A percentile compares a stretch with the other conserved stretches of the same genome.
These are phyloP conservation scores for Mactra quadrangularis DNA, from an alignment of 1,140 invertebrate genomes.

Conservation along the genomic window DNA sequence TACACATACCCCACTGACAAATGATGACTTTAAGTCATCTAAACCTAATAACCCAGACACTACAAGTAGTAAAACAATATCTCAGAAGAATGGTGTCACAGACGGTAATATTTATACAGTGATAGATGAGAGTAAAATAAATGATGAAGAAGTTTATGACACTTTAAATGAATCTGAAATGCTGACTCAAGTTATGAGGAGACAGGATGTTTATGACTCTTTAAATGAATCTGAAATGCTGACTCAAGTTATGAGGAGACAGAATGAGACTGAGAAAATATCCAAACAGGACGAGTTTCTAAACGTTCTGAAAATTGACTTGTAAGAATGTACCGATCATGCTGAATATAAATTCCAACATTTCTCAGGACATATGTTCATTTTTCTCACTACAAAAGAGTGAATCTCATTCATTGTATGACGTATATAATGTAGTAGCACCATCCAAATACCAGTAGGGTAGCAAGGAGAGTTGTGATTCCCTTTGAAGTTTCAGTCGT, in stretches of 20 bases:
- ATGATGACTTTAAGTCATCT: background rate
- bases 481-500: too few relatives aligned
- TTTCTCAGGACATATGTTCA: too few relatives aligned
- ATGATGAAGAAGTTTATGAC: slow-evolving; percentile 34
- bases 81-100: background rate
- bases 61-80: background rate
- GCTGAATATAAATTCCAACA: too few relatives aligned
- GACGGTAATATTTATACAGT: slow-evolving; percentile 14
- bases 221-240: slow-evolving; percentile 34
- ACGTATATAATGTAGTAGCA: too few relatives aligned
- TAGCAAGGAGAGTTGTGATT: too few relatives aligned
- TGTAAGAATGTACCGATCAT: too few relatives aligned
- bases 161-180: slow-evolving; percentile 33
- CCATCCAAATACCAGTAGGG: too few relatives aligned
- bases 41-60: background rate
- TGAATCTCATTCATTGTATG: too few relatives aligned
- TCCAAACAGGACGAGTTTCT: too few relatives aligned
- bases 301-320: too few relatives aligned
- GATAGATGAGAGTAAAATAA: slow-evolving; percentile 33
- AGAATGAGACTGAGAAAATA: too few relatives aligned
- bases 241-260: slow-evolving; percentile 4
- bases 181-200: slow-evolving; percentile 7
- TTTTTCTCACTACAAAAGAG: too few relatives aligned
- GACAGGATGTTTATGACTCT: slow-evolving; percentile 28
- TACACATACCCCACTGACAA: background rate